Percentiles rank a stretch among this genome's conserved stretches.
phyloP scores from a whole-genome alignment of 2,797 vertebrate genomes.

The Neosilurus hyrtlii region DNA sequence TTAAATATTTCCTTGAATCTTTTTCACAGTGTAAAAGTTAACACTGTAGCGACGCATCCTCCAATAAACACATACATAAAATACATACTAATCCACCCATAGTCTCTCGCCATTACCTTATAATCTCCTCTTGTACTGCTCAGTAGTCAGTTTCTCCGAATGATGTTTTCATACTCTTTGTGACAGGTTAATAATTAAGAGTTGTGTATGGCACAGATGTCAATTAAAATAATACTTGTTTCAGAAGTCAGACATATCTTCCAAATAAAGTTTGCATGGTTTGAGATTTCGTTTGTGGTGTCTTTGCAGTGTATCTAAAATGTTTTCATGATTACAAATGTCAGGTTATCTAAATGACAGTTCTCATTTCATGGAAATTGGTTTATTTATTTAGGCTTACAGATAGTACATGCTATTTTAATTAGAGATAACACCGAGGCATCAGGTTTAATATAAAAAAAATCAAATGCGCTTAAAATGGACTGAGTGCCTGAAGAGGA shows the following conservation, averaged over 20 bases:
- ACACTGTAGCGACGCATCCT: not conserved
- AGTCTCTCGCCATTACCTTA: not conserved
- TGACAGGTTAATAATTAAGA: conserved; percentile 42
- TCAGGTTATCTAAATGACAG: not conserved
- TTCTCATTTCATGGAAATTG: not conserved
- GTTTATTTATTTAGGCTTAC: not conserved
- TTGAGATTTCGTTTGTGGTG: not conserved
- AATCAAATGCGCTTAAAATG: not conserved
- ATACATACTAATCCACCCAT: not conserved
- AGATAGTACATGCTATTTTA: not conserved
- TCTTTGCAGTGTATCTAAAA: not conserved
- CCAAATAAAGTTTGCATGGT: conserved; percentile 11
- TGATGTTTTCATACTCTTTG: conserved; percentile 22
- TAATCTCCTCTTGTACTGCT: conserved; percentile 16
- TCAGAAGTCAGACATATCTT: conserved; percentile 13
- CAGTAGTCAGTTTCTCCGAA: not conserved
- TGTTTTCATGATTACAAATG: not conserved
- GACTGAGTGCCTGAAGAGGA: not conserved
- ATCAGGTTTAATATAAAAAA: not conserved
- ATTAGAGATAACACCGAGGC: not conserved
- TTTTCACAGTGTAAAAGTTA: not conserved
- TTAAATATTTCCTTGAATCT: not conserved
- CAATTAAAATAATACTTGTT: conserved; percentile 13
- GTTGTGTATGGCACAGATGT: conserved; percentile 13
- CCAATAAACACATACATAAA: not conserved